These are phyloP conservation scores for Coelinius sp. DNA, from an alignment of 2,888 invertebrate genomes.

Conservation along the genomic window DNA sequence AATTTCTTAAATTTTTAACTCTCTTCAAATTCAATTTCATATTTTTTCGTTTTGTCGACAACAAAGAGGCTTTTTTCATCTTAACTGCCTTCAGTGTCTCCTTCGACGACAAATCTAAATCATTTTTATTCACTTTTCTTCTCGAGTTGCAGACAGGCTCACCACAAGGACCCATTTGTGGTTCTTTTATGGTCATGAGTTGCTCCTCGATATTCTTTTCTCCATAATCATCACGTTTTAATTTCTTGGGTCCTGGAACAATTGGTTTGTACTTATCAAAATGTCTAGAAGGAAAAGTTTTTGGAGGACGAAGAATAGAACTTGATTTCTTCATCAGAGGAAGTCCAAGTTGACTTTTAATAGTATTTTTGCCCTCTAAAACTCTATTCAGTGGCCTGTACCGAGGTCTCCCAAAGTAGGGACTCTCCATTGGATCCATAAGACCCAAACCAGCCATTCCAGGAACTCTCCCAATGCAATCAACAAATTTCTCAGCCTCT, in stretches of 20 bases:
- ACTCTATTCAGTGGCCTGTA: background rate
- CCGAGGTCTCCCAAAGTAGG: slow-evolving; percentile 51
- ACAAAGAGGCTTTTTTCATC: background rate
- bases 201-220: slow-evolving; percentile 37
- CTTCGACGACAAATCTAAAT: background rate
- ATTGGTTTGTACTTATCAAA: background rate
- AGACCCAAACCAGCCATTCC: slow-evolving; percentile 56
- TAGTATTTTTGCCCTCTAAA: background rate
- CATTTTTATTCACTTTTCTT: background rate
- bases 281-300: background rate
- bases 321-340: background rate
- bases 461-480: slow-evolving; percentile 55
- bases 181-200: slow-evolving; percentile 11
- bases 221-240: slow-evolving; percentile 41
- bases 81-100: slow-evolving; percentile 21
- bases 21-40: background rate
- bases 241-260: background rate
- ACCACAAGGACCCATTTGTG: slow-evolving; percentile 44
- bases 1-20: background rate
- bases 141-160: slow-evolving; percentile 43
- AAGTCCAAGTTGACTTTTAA: background rate
- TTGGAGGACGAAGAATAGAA: background rate
- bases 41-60: background rate
- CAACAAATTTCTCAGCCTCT: slow-evolving; percentile 55
- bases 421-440: slow-evolving; percentile 55